Conservation (phyloP, 2,888 invertebrate genomes). For the Clitarchus hookeri region DNA sequence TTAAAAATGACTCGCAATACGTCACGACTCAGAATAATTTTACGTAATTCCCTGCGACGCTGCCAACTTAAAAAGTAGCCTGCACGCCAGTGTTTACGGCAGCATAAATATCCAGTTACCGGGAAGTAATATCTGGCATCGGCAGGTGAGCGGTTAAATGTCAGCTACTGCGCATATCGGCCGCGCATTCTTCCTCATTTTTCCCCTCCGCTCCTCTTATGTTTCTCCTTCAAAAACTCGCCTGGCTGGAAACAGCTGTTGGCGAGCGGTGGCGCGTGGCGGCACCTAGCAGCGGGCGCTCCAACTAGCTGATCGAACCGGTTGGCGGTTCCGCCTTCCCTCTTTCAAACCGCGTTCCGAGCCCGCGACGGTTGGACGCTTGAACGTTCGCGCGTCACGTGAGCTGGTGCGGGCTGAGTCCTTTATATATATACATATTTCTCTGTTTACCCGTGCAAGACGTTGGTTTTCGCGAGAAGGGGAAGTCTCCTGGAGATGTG, state of each 20-base stretch:
- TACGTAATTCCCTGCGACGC: no score
- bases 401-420: not conserved
- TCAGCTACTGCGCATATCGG: no score
- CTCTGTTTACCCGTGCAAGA: not conserved
- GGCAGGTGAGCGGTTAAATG: no score
- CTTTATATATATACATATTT: not conserved
- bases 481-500: no score
- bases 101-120: no score
- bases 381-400: not conserved
- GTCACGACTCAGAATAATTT: no score
- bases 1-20: no score
- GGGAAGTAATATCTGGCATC: no score
- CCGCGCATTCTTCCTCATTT: not conserved
- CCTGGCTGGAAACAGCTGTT: not conserved
- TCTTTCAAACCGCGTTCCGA: slow-evolving; percentile 14
- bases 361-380: not conserved
- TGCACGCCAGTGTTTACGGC: no score
- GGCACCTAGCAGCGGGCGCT: not conserved
- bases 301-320: slow-evolving; percentile 1
- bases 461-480: not conserved
- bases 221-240: not conserved
- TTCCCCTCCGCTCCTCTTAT: not conserved
- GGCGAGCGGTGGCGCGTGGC: not conserved
- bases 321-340: not conserved
- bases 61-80: no score